Evolutionary conservation across 1,140 invertebrate genomes (phyloP), one percentile per base, ranked within the genome.

Genomic region (Musca vetustissima): DNA sequence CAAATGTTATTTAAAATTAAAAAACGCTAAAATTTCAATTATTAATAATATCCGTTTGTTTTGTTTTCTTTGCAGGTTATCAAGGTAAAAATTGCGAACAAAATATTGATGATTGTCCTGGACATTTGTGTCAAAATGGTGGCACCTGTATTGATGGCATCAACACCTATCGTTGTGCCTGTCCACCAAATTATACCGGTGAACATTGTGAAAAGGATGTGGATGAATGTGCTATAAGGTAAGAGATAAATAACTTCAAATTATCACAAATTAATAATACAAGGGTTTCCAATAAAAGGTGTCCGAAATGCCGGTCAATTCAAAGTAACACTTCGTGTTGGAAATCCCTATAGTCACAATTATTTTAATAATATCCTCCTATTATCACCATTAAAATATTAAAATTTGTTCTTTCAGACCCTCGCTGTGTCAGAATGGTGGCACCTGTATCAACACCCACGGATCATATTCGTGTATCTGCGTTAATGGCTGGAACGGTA

Each of bases 391-490:
- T n/a, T n/a, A n/a, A n/a, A n/a, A n/a, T n/a, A n/a, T n/a, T n/a
- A n/a, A n/a, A n/a, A 2, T 55, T 68, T 64, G 9, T 66, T 36
- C 55, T 66, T 65, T 43, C 73, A 86, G 89, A 66, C 94, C 94
- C 0, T 89, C 90, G 53, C 89, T 95, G 1, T 98, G 96, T 75
- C 93, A 95, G 83, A 98, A 98, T 82, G 95, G 95, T 0, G 96
- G 94, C 2, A 98, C 95, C 2, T 98, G 96, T 79, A 95, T 92
- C 32, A 98, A 98, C 84, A 91, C 92, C 0, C 85, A 90, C 22
- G 94, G 95, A 48, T 91, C 93, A 7, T 98, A 93, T 84, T 93
- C 92, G 1, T 99, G 97, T 84, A 97, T 98, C 76, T 99, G 97
- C 83, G 95, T 97, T 32, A 97, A 96, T 77, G 95, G 95, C 17